These are phyloP conservation scores for Poecilia velifera DNA, from an alignment of 2,797 vertebrate genomes.

Conservation along the genomic window DNA sequence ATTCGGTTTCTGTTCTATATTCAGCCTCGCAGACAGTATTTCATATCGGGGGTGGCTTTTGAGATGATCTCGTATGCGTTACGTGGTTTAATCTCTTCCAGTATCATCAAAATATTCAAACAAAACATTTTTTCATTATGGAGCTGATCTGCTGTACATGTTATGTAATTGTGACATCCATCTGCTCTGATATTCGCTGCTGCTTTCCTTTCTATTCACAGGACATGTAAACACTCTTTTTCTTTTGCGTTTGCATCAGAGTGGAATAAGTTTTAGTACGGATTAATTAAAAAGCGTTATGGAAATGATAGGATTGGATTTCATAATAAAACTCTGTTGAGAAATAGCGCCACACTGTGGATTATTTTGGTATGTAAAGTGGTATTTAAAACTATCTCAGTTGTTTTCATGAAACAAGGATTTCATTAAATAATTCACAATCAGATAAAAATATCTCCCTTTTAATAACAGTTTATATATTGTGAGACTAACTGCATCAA, in stretches of 20 bases:
- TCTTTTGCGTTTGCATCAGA: neutral
- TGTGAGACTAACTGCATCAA: neutral
- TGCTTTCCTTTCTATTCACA: neutral
- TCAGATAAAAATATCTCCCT: neutral
- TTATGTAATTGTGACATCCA: constrained; percentile 40
- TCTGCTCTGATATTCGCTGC: neutral
- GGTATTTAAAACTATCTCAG: neutral
- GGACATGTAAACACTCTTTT: neutral
- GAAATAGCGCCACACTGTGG: neutral
- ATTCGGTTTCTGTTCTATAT: neutral
- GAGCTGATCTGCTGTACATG: constrained; percentile 13
- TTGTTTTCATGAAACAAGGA: neutral
- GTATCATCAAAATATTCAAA: constrained; percentile 15
- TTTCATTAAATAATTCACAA: neutral
- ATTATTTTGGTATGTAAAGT: neutral
- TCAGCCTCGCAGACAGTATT: neutral
- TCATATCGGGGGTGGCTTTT: constrained; percentile 19
- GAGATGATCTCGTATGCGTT: constrained; percentile 9
- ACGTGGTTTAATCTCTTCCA: constrained; percentile 27
- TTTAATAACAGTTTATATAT: neutral
- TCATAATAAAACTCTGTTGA: neutral
- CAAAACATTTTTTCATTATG: constrained; percentile 14
- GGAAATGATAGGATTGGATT: neutral
- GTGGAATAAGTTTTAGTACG: neutral
- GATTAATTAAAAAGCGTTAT: neutral